Conservation (phyloP, 2,888 invertebrate species). For the Osmoderma eremita region DNA sequence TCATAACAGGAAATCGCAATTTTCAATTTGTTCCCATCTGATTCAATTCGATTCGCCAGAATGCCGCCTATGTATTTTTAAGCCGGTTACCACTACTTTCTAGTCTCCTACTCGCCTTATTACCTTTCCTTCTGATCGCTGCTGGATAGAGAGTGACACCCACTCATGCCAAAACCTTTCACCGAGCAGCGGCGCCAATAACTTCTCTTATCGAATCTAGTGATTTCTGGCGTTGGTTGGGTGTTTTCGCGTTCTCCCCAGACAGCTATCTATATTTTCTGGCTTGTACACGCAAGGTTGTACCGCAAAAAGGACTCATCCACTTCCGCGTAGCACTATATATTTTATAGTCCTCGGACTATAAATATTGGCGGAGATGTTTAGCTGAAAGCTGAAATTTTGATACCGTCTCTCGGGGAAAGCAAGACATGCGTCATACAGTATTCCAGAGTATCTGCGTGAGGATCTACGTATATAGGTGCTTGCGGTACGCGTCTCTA, state of each 20-base stretch:
- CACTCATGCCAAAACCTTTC: constrained; percentile 22
- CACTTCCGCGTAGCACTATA: constrained; percentile 11
- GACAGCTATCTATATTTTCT: constrained; percentile 20
- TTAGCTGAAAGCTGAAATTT: constrained; percentile 35
- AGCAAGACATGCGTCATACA: background rate
- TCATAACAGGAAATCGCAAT: too few species aligned
- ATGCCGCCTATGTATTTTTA: too few species aligned
- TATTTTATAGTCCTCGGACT: constrained; percentile 16
- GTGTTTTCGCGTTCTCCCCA: constrained; percentile 8
- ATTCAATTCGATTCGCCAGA: too few species aligned
- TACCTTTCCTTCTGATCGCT: too few species aligned
- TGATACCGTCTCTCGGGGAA: constrained; percentile 17
- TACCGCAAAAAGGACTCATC: constrained; percentile 8
- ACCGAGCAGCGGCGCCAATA: constrained; percentile 11
- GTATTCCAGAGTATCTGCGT: constrained; percentile 7
- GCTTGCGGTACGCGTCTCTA: constrained; percentile 6
- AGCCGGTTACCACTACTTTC: too few species aligned
- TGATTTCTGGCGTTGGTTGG: constrained; percentile 10
- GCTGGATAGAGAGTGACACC: background rate
- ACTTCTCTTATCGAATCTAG: constrained; percentile 25
- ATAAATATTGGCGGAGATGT: constrained; percentile 27
- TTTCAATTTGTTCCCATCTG: too few species aligned
- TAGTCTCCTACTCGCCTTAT: too few species aligned
- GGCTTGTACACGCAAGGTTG: background rate
- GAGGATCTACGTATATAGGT: background rate